A percentile compares a stretch with the other conserved stretches of the same genome.
Conservation (phyloP, 2,797 vertebrate species). For the Notolabrus celidotus region DNA sequence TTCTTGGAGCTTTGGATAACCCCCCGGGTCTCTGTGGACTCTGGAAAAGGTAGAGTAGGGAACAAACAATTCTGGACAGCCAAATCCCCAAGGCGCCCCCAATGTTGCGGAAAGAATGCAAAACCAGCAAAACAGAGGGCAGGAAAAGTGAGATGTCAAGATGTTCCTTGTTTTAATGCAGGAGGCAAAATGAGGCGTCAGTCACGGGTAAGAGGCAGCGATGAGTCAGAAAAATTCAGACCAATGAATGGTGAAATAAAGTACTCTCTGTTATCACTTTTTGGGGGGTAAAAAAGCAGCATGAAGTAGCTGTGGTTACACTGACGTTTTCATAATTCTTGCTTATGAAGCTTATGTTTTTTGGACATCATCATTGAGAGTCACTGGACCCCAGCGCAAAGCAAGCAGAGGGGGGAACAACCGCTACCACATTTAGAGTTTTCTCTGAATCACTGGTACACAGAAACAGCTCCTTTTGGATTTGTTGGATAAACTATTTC, state of each 20-base stretch:
- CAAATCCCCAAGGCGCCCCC: slow-evolving; percentile 55
- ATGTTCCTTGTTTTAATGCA: slow-evolving; percentile 48
- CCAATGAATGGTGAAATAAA: slow-evolving; percentile 24
- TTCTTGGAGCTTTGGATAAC: slow-evolving; percentile 33
- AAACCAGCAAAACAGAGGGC: slow-evolving; percentile 69
- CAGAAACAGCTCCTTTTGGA: slow-evolving; percentile 55
- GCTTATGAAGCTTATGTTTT: slow-evolving; percentile 59
- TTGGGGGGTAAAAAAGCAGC: slow-evolving; percentile 3
- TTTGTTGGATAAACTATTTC: slow-evolving; percentile 54
- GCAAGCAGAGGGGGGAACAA: slow-evolving; percentile 32
- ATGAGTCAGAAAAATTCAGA: slow-evolving; percentile 72
- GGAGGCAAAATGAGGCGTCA: slow-evolving; percentile 47
- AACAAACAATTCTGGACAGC: slow-evolving; percentile 64
- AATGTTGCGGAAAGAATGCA: slow-evolving; percentile 76
- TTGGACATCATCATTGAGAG: slow-evolving; percentile 38
- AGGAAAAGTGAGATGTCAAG: slow-evolving; percentile 47
- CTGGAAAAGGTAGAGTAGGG: slow-evolving; percentile 59
- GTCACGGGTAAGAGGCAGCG: slow-evolving; percentile 51
- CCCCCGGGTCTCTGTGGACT: slow-evolving; percentile 54
- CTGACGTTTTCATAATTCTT: slow-evolving; percentile 45
- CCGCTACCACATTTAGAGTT: slow-evolving; percentile 52
- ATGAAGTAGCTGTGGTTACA: slow-evolving; percentile 23
- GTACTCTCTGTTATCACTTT: slow-evolving; percentile 40
- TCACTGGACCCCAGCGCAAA: slow-evolving; percentile 38
- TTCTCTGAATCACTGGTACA: slow-evolving; percentile 23